Conservation (phyloP, 2,113 vertebrate species). For the Microcebus lehilahytsara region DNA sequence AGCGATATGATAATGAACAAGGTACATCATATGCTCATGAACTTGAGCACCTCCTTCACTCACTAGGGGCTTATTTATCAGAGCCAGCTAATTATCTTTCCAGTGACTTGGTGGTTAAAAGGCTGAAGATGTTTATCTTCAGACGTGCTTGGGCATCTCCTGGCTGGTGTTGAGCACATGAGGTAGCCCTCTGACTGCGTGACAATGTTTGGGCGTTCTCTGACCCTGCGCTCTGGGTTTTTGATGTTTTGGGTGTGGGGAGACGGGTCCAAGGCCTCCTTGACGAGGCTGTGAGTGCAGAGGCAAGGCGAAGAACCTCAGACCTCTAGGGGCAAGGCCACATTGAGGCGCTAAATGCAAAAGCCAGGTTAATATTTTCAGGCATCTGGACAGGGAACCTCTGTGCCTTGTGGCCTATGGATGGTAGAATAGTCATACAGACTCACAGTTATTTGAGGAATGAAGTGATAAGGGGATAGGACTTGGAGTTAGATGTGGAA, state of each 20-base stretch:
- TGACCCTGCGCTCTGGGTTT: neutral
- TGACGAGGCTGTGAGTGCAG: neutral
- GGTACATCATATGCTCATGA: neutral
- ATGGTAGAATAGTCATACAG: neutral
- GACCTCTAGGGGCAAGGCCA: neutral
- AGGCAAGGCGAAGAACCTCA: neutral
- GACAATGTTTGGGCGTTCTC: neutral
- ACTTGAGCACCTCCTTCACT: neutral
- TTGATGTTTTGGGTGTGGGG: neutral
- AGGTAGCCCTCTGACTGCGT: neutral
- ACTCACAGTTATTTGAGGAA: neutral
- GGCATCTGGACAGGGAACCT: neutral
- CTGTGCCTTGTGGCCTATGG: neutral
- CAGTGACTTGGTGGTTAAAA: constrained; percentile 46
- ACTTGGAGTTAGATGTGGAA: neutral
- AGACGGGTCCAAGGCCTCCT: neutral
- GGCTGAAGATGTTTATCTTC: constrained; percentile 41
- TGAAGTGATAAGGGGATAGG: neutral
- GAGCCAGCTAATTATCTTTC: constrained; percentile 26
- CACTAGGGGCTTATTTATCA: neutral
- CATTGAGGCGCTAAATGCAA: neutral
- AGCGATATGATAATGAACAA: neutral
- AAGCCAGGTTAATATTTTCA: neutral
- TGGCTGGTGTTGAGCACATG: neutral
- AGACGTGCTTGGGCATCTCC: constrained; percentile 12